A percentile compares a stretch with the other conserved stretches of the same genome.
Evolutionary conservation across 2,797 vertebrate genomes (phyloP).

Genomic region (Oophaga sylvatica): DNA sequence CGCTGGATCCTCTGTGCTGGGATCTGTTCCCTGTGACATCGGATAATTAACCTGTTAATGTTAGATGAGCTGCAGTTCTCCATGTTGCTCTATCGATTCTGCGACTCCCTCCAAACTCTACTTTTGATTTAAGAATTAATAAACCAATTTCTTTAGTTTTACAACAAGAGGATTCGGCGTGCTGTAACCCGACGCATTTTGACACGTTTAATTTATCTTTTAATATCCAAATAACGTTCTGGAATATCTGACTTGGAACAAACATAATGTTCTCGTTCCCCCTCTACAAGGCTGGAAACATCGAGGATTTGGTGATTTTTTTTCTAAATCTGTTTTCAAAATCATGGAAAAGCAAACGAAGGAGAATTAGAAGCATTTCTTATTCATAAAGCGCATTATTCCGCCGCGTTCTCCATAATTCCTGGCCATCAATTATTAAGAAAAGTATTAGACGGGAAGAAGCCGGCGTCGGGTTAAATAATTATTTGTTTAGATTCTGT

Average conservation of each 20-base stretch:
- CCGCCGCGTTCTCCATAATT: slow-evolving; percentile 21
- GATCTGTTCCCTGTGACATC: too few species aligned
- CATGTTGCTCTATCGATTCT: background rate
- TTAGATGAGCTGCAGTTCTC: too few species aligned
- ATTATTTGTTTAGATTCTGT: slow-evolving; percentile 14
- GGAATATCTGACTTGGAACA: background rate
- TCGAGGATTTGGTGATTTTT: background rate
- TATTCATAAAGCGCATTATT: slow-evolving; percentile 46
- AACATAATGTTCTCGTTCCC: background rate
- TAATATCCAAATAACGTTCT: slow-evolving; percentile 1
- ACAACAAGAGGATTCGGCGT: background rate
- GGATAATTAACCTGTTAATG: too few species aligned
- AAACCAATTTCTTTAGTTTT: background rate
- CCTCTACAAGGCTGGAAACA: background rate
- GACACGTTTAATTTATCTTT: slow-evolving; percentile 3
- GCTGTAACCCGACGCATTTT: background rate
- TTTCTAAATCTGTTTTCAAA: background rate
- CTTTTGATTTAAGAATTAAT: slow-evolving; percentile 21
- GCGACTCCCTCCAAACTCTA: background rate
- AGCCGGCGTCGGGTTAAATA: background rate
- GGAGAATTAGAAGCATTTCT: background rate
- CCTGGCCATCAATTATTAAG: slow-evolving; percentile 35
- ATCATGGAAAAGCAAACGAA: background rate
- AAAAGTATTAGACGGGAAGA: background rate
- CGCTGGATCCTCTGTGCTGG: too few species aligned